Evolutionary conservation across 2,888 invertebrate genomes (phyloP).

Genomic region (Drosophila mayaguana): DNA sequence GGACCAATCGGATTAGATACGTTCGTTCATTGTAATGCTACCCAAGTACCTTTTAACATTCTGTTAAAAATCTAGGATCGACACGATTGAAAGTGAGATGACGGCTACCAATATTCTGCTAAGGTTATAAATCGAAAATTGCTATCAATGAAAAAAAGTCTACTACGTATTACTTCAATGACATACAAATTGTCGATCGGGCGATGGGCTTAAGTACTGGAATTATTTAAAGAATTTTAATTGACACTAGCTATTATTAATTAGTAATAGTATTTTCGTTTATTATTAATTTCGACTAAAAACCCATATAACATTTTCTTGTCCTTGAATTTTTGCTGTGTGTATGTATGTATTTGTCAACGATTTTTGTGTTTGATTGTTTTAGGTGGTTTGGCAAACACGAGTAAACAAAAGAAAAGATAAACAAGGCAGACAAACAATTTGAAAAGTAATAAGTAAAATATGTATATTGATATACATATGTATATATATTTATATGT

Average conservation of each 20-base stretch:
- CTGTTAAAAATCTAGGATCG: no score
- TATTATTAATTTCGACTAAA: constrained; percentile 35
- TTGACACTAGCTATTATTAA: constrained; percentile 19
- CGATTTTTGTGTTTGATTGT: constrained; percentile 39
- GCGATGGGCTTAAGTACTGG: neutral
- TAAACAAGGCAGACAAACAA: constrained; percentile 6
- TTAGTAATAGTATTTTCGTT: constrained; percentile 44
- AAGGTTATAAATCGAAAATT: no score
- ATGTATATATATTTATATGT: constrained; percentile 7
- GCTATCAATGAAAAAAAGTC: neutral
- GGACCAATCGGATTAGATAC: neutral
- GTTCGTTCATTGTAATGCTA: no score
- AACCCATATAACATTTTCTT: constrained; percentile 25
- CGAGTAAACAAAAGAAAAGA: neutral
- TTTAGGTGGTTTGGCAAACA: constrained; percentile 33
- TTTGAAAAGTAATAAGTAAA: constrained; percentile 13
- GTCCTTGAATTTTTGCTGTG: constrained; percentile 9
- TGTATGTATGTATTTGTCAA: constrained; percentile 29
- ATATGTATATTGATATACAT: constrained; percentile 19
- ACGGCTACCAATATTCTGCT: no score
- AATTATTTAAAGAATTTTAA: neutral
- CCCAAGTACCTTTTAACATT: no score
- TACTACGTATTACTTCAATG: no score
- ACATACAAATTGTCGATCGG: neutral
- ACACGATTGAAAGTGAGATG: no score